Evolutionary conservation across 2,797 vertebrate species (phyloP).

Genomic region (Catostomus latipinnis): DNA sequence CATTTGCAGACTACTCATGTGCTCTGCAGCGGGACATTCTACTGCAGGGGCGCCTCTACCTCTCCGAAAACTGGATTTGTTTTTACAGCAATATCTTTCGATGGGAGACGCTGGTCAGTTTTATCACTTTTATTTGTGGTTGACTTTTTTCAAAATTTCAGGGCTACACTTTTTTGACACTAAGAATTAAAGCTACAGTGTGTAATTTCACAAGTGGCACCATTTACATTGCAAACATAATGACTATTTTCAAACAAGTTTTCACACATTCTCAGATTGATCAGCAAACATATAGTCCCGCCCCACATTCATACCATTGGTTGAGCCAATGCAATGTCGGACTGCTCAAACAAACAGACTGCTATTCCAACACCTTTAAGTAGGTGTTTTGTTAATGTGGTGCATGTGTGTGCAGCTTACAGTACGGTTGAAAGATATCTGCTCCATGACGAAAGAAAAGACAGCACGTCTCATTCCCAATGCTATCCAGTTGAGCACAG

Average conservation of each 20-base stretch:
- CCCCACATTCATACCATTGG: too few relatives aligned
- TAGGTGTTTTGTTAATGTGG: constrained; percentile 1
- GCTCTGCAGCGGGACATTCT: constrained; percentile 98
- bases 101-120: constrained; percentile 95
- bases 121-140: background rate
- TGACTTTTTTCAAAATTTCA: too few relatives aligned
- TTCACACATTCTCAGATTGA: too few relatives aligned
- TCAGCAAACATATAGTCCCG: too few relatives aligned
- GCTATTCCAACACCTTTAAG: too few relatives aligned
- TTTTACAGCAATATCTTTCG: constrained; percentile 99
- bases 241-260: too few relatives aligned
- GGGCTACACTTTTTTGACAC: too few relatives aligned
- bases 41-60: constrained; percentile 99
- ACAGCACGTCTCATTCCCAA: constrained; percentile 99
- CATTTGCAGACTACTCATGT: constrained; percentile 92
- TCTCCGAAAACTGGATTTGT: constrained; percentile 99
- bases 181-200: too few relatives aligned
- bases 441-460: constrained; percentile 99
- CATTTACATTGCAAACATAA: too few relatives aligned
- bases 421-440: constrained; percentile 97
- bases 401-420: constrained; percentile 81
- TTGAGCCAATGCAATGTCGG: too few relatives aligned
- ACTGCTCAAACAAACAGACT: too few relatives aligned
- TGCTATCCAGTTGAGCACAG: constrained; percentile 98
- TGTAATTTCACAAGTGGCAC: too few relatives aligned